These are phyloP conservation scores for Dioctria linearis DNA, from an alignment of 2,888 invertebrate species.

Conservation along the genomic window DNA sequence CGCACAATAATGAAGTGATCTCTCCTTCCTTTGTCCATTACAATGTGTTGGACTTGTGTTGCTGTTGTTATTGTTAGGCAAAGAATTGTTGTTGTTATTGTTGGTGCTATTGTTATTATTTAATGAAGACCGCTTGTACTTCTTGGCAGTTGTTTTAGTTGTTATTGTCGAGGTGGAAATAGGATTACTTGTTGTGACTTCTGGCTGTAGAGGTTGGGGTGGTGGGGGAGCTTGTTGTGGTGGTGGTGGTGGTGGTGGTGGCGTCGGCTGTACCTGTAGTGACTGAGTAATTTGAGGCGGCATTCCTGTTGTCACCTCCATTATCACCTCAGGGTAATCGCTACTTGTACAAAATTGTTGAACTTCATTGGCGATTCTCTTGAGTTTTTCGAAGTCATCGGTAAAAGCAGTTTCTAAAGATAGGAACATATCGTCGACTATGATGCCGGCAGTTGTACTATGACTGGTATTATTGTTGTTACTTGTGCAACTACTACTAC, in stretches of 20 bases:
- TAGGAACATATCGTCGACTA: constrained; percentile 72
- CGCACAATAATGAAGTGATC: constrained; percentile 91
- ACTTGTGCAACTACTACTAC: constrained; percentile 50
- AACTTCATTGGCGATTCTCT: constrained; percentile 86
- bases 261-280: constrained; percentile 55
- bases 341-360: constrained; percentile 78
- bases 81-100: constrained; percentile 62
- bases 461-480: constrained; percentile 59
- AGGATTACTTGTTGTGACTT: constrained; percentile 75
- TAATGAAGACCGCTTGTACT: constrained; percentile 75
- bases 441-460: constrained; percentile 64
- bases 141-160: constrained; percentile 79
- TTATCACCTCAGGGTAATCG: constrained; percentile 68
- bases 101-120: constrained; percentile 63
- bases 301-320: constrained; percentile 66
- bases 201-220: constrained; percentile 74
- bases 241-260: constrained; percentile 67
- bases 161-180: constrained; percentile 65
- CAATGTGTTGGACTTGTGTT: constrained; percentile 70
- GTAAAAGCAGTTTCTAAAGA: constrained; percentile 73
- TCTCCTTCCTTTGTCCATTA: constrained; percentile 85
- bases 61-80: constrained; percentile 65
- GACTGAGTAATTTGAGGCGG: constrained; percentile 71
- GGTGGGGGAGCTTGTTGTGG: constrained; percentile 65
- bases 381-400: constrained; percentile 88